Percentiles rank a stretch among this genome's conserved stretches.
Evolutionary conservation across 2,888 invertebrate species (phyloP).

Genomic region (Lasiommata megera): DNA sequence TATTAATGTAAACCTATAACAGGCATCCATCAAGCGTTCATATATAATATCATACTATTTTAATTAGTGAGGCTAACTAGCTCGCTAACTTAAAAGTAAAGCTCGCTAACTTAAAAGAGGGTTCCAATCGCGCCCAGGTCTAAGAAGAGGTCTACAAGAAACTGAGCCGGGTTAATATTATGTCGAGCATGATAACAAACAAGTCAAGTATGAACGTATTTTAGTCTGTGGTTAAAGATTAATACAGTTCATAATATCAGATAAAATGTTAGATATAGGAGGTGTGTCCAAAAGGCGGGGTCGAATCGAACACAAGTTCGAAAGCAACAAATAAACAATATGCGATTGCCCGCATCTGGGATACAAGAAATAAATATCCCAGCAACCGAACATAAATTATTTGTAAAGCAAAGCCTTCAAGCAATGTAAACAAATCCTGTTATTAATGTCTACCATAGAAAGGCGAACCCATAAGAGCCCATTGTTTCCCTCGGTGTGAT

Average conservation of each 20-base stretch:
- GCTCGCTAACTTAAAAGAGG: too few relatives aligned
- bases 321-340: constrained; percentile 60
- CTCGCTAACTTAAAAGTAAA: too few relatives aligned
- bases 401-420: constrained; percentile 23
- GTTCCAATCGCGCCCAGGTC: too few relatives aligned
- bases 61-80: too few relatives aligned
- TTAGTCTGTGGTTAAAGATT: constrained; percentile 9
- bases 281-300: constrained; percentile 70
- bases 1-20: too few relatives aligned
- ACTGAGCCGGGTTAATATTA: too few relatives aligned
- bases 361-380: constrained; percentile 30
- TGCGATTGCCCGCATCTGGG: constrained; percentile 35
- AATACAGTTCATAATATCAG: constrained; percentile 27
- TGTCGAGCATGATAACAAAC: too few relatives aligned
- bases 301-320: constrained; percentile 48
- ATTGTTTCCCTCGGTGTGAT: constrained; percentile 13
- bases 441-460: constrained; percentile 13
- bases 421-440: constrained; percentile 21
- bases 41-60: too few relatives aligned
- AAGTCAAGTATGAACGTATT: background rate
- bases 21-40: too few relatives aligned
- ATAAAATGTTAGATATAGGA: constrained; percentile 31
- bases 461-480: constrained; percentile 1
- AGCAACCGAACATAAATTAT: constrained; percentile 26
- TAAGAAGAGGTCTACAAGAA: too few relatives aligned